These are phyloP conservation scores for Conomelus anceps DNA, from an alignment of 2,888 invertebrate species.

Conservation along the genomic window DNA sequence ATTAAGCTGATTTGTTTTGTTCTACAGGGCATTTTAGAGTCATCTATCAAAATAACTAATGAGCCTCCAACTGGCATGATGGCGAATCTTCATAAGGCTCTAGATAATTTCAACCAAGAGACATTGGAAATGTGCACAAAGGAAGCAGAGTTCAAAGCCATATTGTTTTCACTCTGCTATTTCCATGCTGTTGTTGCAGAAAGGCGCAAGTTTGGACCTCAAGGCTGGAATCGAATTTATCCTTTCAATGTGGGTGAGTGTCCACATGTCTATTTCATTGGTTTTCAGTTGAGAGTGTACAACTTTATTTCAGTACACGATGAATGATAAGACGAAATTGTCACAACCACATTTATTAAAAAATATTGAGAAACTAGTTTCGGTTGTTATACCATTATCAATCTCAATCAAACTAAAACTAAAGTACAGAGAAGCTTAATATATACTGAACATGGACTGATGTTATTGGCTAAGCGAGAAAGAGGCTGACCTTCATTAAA, in stretches of 20 bases:
- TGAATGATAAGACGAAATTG: background rate
- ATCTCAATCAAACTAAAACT: too few relatives aligned
- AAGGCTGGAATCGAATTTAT: constrained; percentile 92
- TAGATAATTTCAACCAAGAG: constrained; percentile 92
- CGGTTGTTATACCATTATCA: too few relatives aligned
- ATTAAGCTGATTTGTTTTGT: too few relatives aligned
- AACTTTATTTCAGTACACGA: too few relatives aligned
- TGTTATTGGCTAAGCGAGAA: too few relatives aligned
- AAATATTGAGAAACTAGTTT: too few relatives aligned
- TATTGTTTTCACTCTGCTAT: constrained; percentile 86
- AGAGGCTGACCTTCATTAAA: too few relatives aligned
- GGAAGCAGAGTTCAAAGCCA: constrained; percentile 93
- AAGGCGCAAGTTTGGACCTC: constrained; percentile 88
- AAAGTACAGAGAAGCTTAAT: too few relatives aligned
- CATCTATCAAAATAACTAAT: constrained; percentile 94
- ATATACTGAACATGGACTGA: too few relatives aligned
- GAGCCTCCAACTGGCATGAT: constrained; percentile 95
- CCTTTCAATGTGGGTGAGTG: constrained; percentile 83
- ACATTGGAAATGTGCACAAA: constrained; percentile 92
- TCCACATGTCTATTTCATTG: background rate
- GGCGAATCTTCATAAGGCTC: constrained; percentile 91
- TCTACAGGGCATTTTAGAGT: constrained; percentile 87
- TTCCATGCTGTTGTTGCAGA: constrained; percentile 96
- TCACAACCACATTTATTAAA: too few relatives aligned
- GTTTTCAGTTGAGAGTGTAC: too few relatives aligned